phyloP scores from a whole-genome alignment of 2,888 invertebrate genomes.

The Heliconius ethilla region DNA sequence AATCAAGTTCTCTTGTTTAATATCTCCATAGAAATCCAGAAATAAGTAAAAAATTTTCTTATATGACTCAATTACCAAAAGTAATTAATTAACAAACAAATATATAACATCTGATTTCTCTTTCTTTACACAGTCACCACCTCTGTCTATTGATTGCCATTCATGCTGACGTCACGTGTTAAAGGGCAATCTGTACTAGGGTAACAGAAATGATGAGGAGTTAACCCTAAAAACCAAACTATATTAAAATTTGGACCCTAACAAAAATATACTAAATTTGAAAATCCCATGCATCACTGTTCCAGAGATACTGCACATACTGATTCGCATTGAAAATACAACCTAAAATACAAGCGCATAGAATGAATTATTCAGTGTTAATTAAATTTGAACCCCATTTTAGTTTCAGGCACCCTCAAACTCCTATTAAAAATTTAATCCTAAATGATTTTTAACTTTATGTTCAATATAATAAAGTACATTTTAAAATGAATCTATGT shows the following conservation, averaged over 20 bases:
- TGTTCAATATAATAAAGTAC: background rate
- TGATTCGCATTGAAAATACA: constrained; percentile 17
- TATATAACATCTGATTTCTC: background rate
- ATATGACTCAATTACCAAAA: background rate
- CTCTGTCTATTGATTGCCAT: constrained; percentile 3
- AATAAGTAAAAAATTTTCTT: too few species aligned
- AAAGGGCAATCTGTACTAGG: constrained; percentile 70
- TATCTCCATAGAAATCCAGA: too few species aligned
- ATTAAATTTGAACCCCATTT: constrained; percentile 28
- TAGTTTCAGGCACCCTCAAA: constrained; percentile 28
- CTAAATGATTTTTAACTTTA: constrained; percentile 4
- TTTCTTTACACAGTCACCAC: background rate
- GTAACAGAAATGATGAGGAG: constrained; percentile 54
- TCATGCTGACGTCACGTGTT: constrained; percentile 70
- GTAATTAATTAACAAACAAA: background rate
- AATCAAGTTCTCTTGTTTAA: too few species aligned
- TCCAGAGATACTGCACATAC: constrained; percentile 30
- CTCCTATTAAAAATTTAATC: background rate
- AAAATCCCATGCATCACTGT: constrained; percentile 24
- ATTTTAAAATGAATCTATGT: constrained; percentile 4
- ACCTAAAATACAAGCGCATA: background rate
- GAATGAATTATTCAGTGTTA: constrained; percentile 10
- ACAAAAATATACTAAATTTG: constrained; percentile 6
- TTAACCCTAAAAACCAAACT: background rate
- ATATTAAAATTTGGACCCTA: constrained; percentile 19